A percentile compares a stretch with the other conserved stretches of the same genome.
These are phyloP conservation scores for Eurytoma adleriae DNA, from an alignment of 2,888 invertebrate genomes.

Conservation along the genomic window DNA sequence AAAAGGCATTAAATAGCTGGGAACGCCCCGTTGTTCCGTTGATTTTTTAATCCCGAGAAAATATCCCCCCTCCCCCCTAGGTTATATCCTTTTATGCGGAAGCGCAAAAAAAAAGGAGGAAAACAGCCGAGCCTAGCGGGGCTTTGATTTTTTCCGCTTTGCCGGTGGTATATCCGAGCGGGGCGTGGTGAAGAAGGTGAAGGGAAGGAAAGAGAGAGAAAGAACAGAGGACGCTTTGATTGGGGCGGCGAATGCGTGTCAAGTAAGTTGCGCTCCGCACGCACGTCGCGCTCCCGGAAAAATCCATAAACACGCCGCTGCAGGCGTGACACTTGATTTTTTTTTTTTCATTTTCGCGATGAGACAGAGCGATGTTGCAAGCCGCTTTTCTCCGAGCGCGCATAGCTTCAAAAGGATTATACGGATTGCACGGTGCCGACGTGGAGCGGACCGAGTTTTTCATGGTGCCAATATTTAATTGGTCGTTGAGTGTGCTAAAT, in stretches of 20 bases:
- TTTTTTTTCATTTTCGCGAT: neutral
- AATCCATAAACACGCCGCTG: neutral
- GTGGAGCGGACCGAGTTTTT: neutral
- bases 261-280: neutral
- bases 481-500: too few species aligned
- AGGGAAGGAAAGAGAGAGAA: neutral
- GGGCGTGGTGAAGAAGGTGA: neutral
- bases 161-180: neutral
- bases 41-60: constrained; percentile 37
- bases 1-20: too few species aligned
- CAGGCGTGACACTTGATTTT: neutral
- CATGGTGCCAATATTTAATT: too few species aligned
- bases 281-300: neutral
- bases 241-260: constrained; percentile 18
- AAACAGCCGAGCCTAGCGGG: neutral
- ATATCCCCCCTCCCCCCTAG: neutral
- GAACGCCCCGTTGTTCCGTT: neutral
- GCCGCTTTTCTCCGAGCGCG: too few species aligned
- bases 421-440: neutral
- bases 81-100: neutral
- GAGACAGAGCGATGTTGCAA: too few species aligned
- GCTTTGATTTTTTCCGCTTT: neutral
- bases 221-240: constrained; percentile 6
- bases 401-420: neutral
- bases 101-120: neutral